Evolutionary conservation across 2,113 vertebrate species (phyloP).

Genomic region (Alligator mississippiensis): DNA sequence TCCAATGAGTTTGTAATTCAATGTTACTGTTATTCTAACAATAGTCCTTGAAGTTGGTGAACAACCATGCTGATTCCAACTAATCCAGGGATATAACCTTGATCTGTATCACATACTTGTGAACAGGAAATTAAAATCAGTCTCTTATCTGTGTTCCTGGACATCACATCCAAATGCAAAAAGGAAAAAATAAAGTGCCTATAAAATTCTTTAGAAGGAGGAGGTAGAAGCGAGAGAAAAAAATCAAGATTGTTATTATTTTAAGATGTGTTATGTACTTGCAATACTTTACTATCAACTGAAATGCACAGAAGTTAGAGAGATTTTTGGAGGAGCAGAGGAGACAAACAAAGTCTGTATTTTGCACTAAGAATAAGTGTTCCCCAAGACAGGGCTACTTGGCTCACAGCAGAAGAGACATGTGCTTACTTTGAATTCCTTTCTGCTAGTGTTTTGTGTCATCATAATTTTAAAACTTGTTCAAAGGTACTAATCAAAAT

Average conservation of each 20-base stretch:
- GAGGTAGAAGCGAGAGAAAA: neutral
- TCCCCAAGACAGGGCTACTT: neutral
- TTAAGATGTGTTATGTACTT: neutral
- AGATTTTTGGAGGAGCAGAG: neutral
- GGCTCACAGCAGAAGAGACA: neutral
- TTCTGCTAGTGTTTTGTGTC: no score
- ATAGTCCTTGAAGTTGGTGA: accelerated
- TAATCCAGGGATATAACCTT: accelerated
- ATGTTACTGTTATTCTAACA: neutral
- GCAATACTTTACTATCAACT: accelerated
- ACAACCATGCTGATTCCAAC: neutral
- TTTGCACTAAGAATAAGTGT: neutral
- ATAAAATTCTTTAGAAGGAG: neutral
- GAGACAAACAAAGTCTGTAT: neutral
- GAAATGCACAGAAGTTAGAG: neutral
- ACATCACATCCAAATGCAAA: neutral
- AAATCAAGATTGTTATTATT: neutral
- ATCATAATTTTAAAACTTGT: no score
- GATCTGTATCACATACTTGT: neutral
- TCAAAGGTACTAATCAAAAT: no score
- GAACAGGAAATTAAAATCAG: accelerated
- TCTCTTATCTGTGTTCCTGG: neutral
- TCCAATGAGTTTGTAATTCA: no score
- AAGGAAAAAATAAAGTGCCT: neutral
- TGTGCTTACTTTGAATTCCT: neutral